phyloP scores from a whole-genome alignment of 2,888 invertebrate species.

The Gisinianus flammeolus region DNA sequence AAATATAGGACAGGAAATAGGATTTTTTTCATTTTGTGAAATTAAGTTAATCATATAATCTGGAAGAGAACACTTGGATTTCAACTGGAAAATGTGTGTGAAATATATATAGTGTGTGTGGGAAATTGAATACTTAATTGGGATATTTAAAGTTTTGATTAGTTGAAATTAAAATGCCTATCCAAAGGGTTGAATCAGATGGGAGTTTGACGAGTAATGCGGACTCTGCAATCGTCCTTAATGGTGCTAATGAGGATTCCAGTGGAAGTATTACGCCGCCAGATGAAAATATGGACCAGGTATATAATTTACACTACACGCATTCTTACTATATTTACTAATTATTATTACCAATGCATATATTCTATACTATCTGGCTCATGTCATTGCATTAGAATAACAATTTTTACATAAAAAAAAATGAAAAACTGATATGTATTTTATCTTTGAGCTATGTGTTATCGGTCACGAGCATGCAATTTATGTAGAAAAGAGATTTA shows the following conservation, averaged over 20 bases:
- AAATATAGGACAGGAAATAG: too few relatives aligned
- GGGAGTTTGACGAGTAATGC: conserved; percentile 22
- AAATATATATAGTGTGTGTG: neutral
- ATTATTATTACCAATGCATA: too few relatives aligned
- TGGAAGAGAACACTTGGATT: too few relatives aligned
- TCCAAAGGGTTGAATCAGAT: conserved; percentile 23
- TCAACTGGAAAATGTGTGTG: neutral
- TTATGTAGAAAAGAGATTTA: neutral
- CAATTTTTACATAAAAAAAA: neutral
- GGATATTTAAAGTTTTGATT: neutral
- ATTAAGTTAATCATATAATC: too few relatives aligned
- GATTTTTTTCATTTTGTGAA: too few relatives aligned
- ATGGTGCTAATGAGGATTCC: neutral
- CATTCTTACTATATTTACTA: too few relatives aligned
- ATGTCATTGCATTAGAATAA: neutral
- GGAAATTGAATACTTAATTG: too few relatives aligned
- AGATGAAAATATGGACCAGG: neutral
- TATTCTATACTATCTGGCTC: neutral
- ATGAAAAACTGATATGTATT: neutral
- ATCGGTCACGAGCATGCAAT: neutral
- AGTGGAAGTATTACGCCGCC: neutral
- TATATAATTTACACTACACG: neutral
- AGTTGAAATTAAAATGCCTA: neutral
- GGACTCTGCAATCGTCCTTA: conserved; percentile 12
- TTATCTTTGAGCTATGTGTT: neutral